These are phyloP conservation scores for Sphecodes monilicornis DNA, from an alignment of 2,888 invertebrate genomes.

Conservation along the genomic window DNA sequence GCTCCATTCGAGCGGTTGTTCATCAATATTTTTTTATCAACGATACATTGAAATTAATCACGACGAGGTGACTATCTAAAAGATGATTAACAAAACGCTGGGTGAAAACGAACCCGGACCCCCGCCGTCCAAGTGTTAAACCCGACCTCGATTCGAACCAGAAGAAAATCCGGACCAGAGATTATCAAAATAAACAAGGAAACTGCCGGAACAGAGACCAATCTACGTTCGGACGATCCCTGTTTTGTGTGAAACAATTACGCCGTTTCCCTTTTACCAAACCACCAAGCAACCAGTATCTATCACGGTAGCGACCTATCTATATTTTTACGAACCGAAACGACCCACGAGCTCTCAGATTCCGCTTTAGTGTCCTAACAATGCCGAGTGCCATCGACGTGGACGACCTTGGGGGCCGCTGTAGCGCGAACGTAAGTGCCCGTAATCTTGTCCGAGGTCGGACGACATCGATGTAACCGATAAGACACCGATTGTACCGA, in stretches of 20 bases:
- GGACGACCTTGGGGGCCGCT: not conserved
- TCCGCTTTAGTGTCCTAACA: slow-evolving; percentile 30
- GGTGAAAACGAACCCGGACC: not conserved
- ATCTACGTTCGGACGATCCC: not conserved
- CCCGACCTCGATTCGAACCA: not conserved
- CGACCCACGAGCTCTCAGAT: slow-evolving; percentile 12
- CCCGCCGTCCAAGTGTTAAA: not conserved
- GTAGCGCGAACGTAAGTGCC: slow-evolving; percentile 31
- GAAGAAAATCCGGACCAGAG: not conserved
- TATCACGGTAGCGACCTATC: slow-evolving; percentile 8
- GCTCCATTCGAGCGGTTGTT: not conserved
- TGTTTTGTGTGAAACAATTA: slow-evolving; percentile 41
- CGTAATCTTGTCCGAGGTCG: not conserved
- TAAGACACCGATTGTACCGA: slow-evolving; percentile 54
- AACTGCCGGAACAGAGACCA: not conserved
- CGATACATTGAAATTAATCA: not conserved
- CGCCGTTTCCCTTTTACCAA: slow-evolving; percentile 6
- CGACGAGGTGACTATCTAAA: no score
- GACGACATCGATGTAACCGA: slow-evolving; percentile 29
- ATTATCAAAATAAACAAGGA: no score
- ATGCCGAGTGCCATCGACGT: slow-evolving; percentile 16
- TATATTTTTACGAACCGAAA: slow-evolving; percentile 42
- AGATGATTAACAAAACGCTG: no score
- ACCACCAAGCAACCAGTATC: slow-evolving; percentile 7
- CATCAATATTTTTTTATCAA: not conserved